Conservation (phyloP, 30 jellyfish, hydroid and myxozoan genomes). For the Aurelia sp. region DNA sequence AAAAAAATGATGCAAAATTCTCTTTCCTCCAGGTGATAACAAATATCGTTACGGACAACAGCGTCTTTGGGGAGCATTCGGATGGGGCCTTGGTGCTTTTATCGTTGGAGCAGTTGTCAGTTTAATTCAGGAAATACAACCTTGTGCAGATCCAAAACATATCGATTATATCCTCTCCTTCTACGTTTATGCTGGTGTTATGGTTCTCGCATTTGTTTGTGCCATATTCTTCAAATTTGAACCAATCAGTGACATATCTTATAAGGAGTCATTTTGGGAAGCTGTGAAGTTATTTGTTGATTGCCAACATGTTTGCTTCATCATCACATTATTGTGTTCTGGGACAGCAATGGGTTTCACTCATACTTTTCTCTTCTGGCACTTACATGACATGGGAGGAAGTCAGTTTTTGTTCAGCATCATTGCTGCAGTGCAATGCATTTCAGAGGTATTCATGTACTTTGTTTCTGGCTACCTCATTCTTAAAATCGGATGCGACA, state of each 20-base stretch:
- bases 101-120: slow-evolving; percentile 96
- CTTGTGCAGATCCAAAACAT: slow-evolving; percentile 91
- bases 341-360: slow-evolving; percentile 98
- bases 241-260: slow-evolving; percentile 68
- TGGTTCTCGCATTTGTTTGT: slow-evolving; percentile 90
- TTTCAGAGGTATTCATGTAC: slow-evolving; percentile 95
- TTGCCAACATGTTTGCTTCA: slow-evolving; percentile 89
- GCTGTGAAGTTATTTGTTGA: slow-evolving; percentile 83
- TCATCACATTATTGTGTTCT: slow-evolving; percentile 84
- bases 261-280: slow-evolving; percentile 92
- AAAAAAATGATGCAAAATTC: too few species aligned
- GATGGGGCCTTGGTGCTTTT: slow-evolving; percentile 99
- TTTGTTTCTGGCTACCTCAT: slow-evolving; percentile 90
- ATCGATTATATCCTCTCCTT: slow-evolving; percentile 92
- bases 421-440: slow-evolving; percentile 96
- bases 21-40: slow-evolving; percentile 72
- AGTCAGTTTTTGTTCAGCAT: slow-evolving; percentile 94
- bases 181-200: slow-evolving; percentile 92
- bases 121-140: slow-evolving; percentile 68
- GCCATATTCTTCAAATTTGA: slow-evolving; percentile 87
- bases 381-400: slow-evolving; percentile 97
- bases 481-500: slow-evolving; percentile 94
- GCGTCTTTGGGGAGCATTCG: slow-evolving; percentile 99
- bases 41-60: slow-evolving; percentile 93
- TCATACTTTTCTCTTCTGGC: slow-evolving; percentile 98